These are phyloP conservation scores for Microplitis mediator DNA, from an alignment of 1,140 invertebrate genomes.

Conservation along the genomic window DNA sequence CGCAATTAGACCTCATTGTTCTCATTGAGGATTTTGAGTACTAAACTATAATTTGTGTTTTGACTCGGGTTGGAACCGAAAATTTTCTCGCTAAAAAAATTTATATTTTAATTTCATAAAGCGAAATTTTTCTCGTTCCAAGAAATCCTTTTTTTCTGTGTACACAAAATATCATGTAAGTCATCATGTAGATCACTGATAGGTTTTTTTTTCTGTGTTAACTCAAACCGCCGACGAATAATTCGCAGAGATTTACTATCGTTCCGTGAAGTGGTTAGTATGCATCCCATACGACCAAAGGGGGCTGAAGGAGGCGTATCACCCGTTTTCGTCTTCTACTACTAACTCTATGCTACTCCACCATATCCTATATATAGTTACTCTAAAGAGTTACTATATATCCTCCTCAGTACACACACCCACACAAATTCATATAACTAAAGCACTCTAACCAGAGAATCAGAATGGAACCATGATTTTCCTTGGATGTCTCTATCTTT, in stretches of 20 bases:
- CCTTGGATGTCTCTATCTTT: too few relatives aligned
- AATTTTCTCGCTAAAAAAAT: too few relatives aligned
- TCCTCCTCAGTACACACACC: not conserved
- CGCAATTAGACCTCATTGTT: too few relatives aligned
- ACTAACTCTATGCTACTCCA: not conserved
- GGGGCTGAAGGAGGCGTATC: conserved; percentile 20
- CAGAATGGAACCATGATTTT: too few relatives aligned
- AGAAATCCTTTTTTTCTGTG: not conserved
- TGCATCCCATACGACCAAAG: conserved; percentile 32
- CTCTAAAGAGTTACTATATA: not conserved
- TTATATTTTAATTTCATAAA: too few relatives aligned
- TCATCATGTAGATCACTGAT: conserved; percentile 1
- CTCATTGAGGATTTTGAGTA: too few relatives aligned
- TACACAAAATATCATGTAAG: not conserved
- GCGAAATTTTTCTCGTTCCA: too few relatives aligned
- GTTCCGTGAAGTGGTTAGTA: conserved; percentile 38
- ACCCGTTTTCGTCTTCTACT: conserved; percentile 6
- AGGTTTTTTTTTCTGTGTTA: conserved; percentile 25
- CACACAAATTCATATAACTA: not conserved
- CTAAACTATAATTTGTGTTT: too few relatives aligned
- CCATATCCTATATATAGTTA: not conserved
- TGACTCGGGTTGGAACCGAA: too few relatives aligned
- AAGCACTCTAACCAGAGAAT: too few relatives aligned
- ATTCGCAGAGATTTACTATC: conserved; percentile 39
- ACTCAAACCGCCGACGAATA: conserved; percentile 21